phyloP scores from a whole-genome alignment of 2,888 invertebrate genomes.

The Drosophila maculinotata region DNA sequence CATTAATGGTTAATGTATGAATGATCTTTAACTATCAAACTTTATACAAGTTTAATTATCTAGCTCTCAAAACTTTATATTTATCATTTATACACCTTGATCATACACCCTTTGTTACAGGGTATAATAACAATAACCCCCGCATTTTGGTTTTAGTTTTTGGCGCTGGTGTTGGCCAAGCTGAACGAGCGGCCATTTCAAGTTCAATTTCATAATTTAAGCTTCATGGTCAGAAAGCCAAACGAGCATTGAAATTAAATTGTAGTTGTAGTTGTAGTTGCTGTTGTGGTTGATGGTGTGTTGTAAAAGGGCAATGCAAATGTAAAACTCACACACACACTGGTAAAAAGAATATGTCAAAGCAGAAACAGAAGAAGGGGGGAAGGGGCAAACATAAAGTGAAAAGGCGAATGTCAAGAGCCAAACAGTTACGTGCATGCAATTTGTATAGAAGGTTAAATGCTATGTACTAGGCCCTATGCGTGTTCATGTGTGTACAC shows the following conservation, averaged over 20 bases:
- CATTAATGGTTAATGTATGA: too few relatives aligned
- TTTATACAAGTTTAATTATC: too few relatives aligned
- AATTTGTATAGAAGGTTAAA: conserved; percentile 57
- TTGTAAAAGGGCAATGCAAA: conserved; percentile 29
- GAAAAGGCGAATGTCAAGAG: conserved; percentile 74
- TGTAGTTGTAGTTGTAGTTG: conserved; percentile 22
- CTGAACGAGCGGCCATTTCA: conserved; percentile 58
- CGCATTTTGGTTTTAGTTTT: conserved; percentile 3
- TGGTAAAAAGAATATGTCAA: conserved; percentile 9
- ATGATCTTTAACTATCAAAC: too few relatives aligned
- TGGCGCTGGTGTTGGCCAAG: conserved; percentile 15
- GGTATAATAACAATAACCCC: conserved; percentile 17
- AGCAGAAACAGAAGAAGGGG: conserved; percentile 2
- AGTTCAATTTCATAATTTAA: conserved; percentile 76
- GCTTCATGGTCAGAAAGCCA: conserved; percentile 69
- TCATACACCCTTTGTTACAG: background rate
- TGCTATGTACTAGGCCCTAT: conserved; percentile 43
- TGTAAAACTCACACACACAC: conserved; percentile 19
- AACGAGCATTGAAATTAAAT: conserved; percentile 42
- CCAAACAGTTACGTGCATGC: conserved; percentile 44
- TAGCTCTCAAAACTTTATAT: background rate
- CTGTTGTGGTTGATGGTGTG: conserved; percentile 15
- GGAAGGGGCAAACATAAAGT: conserved; percentile 28
- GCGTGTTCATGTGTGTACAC: conserved; percentile 3
- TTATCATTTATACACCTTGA: background rate